phyloP scores from a whole-genome alignment of 1,140 invertebrate species.

The Nephotettix cincticeps region DNA sequence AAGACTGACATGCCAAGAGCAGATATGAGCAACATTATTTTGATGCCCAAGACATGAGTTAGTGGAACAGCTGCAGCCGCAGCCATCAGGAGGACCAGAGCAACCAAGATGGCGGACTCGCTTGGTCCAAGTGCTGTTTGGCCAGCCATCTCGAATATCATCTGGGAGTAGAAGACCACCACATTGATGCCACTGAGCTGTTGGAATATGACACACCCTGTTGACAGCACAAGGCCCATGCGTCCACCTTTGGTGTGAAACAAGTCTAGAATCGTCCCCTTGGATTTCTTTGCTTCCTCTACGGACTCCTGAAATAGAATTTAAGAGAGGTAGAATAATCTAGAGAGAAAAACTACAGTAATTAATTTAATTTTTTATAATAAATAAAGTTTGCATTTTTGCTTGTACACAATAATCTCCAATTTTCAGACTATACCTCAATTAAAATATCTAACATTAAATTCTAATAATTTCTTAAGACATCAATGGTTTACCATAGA shows the following conservation, averaged over 20 bases:
- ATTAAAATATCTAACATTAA: no score
- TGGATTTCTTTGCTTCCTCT: conserved; percentile 47
- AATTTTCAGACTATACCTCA: no score
- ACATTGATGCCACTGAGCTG: conserved; percentile 67
- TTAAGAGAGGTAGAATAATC: no score
- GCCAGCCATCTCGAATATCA: conserved; percentile 66
- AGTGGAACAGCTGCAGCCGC: conserved; percentile 67
- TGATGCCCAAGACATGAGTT: conserved; percentile 72
- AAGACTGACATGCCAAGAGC: conserved; percentile 60
- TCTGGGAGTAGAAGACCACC: conserved; percentile 67
- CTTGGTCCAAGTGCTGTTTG: conserved; percentile 54
- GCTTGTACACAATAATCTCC: no score
- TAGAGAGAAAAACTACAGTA: no score
- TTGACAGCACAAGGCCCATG: conserved; percentile 66
- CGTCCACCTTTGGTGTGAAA: conserved; percentile 56
- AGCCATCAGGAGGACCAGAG: conserved; percentile 68
- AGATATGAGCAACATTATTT: conserved; percentile 68
- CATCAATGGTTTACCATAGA: no score
- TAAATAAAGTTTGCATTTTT: no score
- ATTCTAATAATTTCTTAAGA: no score
- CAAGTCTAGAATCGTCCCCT: conserved; percentile 56
- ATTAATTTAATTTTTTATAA: no score
- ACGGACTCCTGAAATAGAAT: conserved; percentile 2
- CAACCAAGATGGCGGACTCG: conserved; percentile 75
- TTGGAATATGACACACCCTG: conserved; percentile 69